A percentile compares a stretch with the other conserved stretches of the same genome.
phyloP scores from a whole-genome alignment of 2,888 invertebrate genomes.

The Phorcus lineatus region DNA sequence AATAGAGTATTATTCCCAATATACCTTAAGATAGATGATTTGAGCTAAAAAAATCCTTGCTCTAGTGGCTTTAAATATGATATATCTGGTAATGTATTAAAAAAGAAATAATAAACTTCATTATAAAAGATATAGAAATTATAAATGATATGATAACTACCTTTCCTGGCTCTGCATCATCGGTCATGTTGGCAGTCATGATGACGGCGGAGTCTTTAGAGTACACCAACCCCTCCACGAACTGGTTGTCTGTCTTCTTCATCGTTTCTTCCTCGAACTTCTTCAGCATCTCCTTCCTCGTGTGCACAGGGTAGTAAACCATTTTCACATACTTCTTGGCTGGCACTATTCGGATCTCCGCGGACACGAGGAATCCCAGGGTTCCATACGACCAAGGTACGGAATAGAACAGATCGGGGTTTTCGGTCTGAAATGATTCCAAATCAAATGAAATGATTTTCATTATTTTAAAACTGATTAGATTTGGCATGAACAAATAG shows the following conservation, averaged over 20 bases:
- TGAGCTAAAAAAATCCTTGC: no score
- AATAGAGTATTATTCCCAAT: no score
- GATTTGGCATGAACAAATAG: no score
- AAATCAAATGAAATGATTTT: no score
- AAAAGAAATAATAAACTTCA: no score
- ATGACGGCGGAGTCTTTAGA: slow-evolving; percentile 83
- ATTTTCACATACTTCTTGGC: slow-evolving; percentile 81
- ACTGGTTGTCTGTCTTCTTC: slow-evolving; percentile 80
- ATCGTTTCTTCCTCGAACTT: slow-evolving; percentile 78
- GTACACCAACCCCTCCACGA: slow-evolving; percentile 85
- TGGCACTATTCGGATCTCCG: slow-evolving; percentile 84
- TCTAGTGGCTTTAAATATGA: no score
- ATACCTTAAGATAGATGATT: no score
- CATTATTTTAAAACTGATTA: no score
- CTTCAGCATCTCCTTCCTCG: slow-evolving; percentile 52
- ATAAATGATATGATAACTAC: no score
- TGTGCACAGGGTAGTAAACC: slow-evolving; percentile 81
- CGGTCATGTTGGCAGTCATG: slow-evolving; percentile 85
- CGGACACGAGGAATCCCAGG: slow-evolving; percentile 85
- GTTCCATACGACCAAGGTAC: slow-evolving; percentile 92
- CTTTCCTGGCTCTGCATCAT: slow-evolving; percentile 80
- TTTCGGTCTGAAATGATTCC: slow-evolving; percentile 79
- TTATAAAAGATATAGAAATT: no score
- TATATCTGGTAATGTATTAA: no score
- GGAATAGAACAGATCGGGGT: slow-evolving; percentile 85